Evolutionary conservation across 2,113 vertebrate genomes (phyloP), one percentile per base, ranked within the genome.

Genomic region (Elephantulus edwardii): DNA sequence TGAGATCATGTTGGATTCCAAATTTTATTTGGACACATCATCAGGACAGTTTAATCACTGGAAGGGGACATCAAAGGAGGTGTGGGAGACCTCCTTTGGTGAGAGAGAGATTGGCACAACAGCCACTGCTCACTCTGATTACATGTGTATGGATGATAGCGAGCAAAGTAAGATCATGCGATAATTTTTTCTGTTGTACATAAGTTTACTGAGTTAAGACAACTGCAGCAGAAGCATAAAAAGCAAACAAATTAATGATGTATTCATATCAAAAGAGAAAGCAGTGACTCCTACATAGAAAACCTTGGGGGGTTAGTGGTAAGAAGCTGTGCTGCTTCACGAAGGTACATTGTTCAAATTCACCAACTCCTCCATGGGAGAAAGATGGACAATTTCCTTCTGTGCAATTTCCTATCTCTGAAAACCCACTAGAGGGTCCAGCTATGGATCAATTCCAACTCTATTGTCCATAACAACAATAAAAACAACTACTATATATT

Each of bases 191-290:
- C 35, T 38, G 17, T 38, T 35, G 66, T 68, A 38, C 2, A 10
- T 38, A 68, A 66, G 35, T n/a, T 68, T 3, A 17, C 35, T 68
- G 19, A 68, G 66, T 68, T 8, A 10, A 38, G 8, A 8, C 66
- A 35, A 68, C 19, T 38, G 17, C 8, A 83, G n/a, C 38, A 87
- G 68, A 86, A 84, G 35, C n/a, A 81, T 3, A 8, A 50, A 50
- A 50, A 50, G 48, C 9, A 85, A 91, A 72, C 26, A 58, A 1
- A 40, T 12, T 8, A 3, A 71, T 62, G 64, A 38, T 20, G 70
- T 70, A 84, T 35, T 62, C 84, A 84, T n/a, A 16, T 88, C 40
- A 54, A 89, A 76, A 71, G 35, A 48, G 11, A 91, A 60, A 75
- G 68, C 44, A 48, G 28, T 14, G 86, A n/a, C 6, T 76, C 42